phyloP scores from a whole-genome alignment of 2,797 vertebrate species.

The Ciconia nigra region DNA sequence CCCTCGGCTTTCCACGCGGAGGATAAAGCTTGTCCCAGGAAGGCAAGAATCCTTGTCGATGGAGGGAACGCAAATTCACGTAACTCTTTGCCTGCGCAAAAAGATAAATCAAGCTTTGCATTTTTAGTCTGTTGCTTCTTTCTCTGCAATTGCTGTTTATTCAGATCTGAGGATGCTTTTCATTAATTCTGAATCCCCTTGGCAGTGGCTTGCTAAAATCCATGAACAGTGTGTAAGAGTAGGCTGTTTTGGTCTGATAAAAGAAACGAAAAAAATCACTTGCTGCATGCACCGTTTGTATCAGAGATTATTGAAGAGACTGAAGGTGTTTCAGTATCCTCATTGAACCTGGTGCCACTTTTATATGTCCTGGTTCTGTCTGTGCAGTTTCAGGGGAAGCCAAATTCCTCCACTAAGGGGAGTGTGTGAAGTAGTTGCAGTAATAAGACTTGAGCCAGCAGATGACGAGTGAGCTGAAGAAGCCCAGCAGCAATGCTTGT shows the following conservation, averaged over 20 bases:
- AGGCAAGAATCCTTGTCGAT: background rate
- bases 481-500: slow-evolving; percentile 13
- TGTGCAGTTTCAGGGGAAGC: slow-evolving; percentile 22
- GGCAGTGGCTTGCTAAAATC: background rate
- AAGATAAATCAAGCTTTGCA: background rate
- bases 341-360: background rate
- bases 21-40: background rate
- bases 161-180: background rate
- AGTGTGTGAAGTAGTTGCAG: background rate
- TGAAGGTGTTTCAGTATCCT: background rate
- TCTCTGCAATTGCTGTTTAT: background rate
- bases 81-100: background rate
- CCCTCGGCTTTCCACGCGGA: background rate
- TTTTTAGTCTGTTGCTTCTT: background rate
- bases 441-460: slow-evolving; percentile 38
- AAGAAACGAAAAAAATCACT: background rate
- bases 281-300: background rate
- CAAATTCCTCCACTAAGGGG: background rate
- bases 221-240: background rate
- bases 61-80: background rate
- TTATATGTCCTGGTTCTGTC: background rate
- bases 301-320: background rate
- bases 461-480: slow-evolving; percentile 30
- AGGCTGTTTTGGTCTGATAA: background rate
- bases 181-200: background rate